Base-by-base conservation (phyloP, 2,888 invertebrate genomes). In the Caenorhabditis doughertyi region DNA sequence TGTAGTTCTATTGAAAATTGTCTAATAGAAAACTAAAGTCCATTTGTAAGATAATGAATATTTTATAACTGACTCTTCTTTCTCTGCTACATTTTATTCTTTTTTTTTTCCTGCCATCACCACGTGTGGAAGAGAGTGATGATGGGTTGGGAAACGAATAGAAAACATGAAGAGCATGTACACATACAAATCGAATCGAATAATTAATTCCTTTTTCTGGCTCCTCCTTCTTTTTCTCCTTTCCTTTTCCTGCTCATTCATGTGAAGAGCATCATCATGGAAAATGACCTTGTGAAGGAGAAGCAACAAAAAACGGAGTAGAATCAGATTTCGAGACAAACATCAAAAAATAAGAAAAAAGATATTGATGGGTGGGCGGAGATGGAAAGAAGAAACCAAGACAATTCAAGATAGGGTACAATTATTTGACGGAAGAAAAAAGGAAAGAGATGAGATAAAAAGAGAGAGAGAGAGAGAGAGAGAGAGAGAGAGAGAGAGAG, bases 181-280 rank as follows among this genome's bases (percentile, higher is more conserved):
- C n/a, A 64, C 29, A 64, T 29, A 71, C 56, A 70, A 67, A 67
- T 67, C 56, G 47, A 70, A 70, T 70, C 56, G 70, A 71, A 71
- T 71, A 71, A 71, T 71, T 71, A 71, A 71, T 71, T 71, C 71
- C 60, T 49, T 18, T 35, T n/a, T n/a, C n/a, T 71, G 49, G 35
- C 53, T 44, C 70, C 35, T 16, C 65, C 39, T 39, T 39, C 39
- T 16, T 39, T 35, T 32, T 29, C 8, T 16, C 25, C 49, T 16
- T 23, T n/a, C 58, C n/a, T 58, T 32, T 56, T 70, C 39, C 42
- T 70, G 56, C 70, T 56, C 56, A 56, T 70, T 70, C 56, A 51
- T 67, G 65, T 67, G 65, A 62, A 23, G 60, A 39, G 39, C 25
- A 32, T 27, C 18, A 56, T 55, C 53, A 60, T 47, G 71, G 49